phyloP scores from a whole-genome alignment of 2,113 vertebrate genomes.

The Neolamprologus sp. region DNA sequence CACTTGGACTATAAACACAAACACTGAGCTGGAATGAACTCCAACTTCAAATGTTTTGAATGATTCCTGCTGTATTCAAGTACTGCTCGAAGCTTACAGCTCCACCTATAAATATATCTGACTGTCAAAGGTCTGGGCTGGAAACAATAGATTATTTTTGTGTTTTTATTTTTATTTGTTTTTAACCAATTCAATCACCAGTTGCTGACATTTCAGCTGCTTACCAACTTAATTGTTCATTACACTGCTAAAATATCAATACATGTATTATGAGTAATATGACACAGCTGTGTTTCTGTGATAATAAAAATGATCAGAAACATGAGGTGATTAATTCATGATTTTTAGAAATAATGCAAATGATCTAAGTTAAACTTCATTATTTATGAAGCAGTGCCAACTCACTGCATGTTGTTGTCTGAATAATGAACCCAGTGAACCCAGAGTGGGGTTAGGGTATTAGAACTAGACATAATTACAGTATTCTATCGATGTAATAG shows the following conservation, averaged over 20 bases:
- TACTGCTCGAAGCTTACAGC: not conserved
- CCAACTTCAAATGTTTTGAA: not conserved
- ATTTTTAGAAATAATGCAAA: not conserved
- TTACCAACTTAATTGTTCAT: not conserved
- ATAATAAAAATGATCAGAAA: not conserved
- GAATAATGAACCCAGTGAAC: not conserved
- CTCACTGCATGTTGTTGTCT: not conserved
- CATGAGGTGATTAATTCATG: not conserved
- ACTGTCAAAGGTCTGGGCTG: not conserved
- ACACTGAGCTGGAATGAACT: not conserved
- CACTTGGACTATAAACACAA: not conserved
- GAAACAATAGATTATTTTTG: not conserved
- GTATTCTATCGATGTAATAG: not conserved
- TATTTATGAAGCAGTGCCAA: not conserved
- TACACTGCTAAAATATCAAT: not conserved
- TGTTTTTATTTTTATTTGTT: not conserved
- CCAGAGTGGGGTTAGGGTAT: not conserved
- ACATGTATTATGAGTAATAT: not conserved
- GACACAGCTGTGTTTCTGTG: not conserved
- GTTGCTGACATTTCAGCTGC: not conserved
- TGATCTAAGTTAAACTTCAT: not conserved
- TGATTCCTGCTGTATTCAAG: constrained; percentile 32
- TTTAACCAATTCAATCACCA: not conserved
- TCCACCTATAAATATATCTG: not conserved
- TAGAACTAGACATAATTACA: not conserved